These are phyloP conservation scores for Cheumatopsyche charites DNA, from an alignment of 1,140 invertebrate genomes.

Conservation along the genomic window DNA sequence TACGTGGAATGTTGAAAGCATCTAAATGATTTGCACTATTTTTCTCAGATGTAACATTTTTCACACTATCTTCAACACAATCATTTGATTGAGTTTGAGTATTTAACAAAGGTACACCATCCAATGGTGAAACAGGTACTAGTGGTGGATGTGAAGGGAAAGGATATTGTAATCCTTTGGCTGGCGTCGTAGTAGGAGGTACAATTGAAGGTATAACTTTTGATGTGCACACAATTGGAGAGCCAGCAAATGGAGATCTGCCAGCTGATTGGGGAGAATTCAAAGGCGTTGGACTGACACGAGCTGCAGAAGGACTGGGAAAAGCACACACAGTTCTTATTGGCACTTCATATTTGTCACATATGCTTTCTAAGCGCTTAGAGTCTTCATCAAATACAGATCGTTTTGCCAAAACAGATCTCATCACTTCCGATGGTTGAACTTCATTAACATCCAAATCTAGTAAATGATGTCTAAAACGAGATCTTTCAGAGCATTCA, in stretches of 20 bases:
- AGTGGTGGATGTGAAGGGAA: conserved; percentile 78
- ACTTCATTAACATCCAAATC: conserved; percentile 78
- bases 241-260: conserved; percentile 49
- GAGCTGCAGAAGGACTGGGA: conserved; percentile 54
- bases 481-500: conserved; percentile 56
- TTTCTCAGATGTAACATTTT: conserved; percentile 51
- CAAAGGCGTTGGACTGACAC: conserved; percentile 47
- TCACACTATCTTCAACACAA: conserved; percentile 38
- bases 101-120: conserved; percentile 46
- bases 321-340: conserved; percentile 33
- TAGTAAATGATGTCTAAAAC: conserved; percentile 70
- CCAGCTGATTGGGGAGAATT: conserved; percentile 50
- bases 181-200: conserved; percentile 49
- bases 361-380: conserved; percentile 87
- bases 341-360: conserved; percentile 81
- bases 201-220: conserved; percentile 30
- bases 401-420: conserved; percentile 86
- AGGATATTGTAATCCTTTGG: conserved; percentile 78
- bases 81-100: conserved; percentile 52
- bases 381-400: conserved; percentile 96
- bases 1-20: conserved; percentile 47
- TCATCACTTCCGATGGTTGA: conserved; percentile 92
- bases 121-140: conserved; percentile 52
- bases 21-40: conserved; percentile 34
- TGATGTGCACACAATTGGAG: conserved; percentile 47